phyloP scores from a whole-genome alignment of 2,888 invertebrate species.

The Platycheirus albimanus region DNA sequence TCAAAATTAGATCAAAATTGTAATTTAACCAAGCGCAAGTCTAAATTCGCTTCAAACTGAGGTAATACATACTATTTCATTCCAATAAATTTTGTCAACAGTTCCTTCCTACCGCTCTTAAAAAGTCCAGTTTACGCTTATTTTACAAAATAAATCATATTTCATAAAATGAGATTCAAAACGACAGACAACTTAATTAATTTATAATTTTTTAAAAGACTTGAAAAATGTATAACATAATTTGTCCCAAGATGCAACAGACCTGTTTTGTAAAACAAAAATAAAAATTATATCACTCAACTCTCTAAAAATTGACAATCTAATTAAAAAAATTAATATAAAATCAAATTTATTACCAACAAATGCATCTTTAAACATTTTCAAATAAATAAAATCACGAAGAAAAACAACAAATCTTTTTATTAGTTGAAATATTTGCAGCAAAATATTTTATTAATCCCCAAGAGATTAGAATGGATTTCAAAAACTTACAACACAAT shows the following conservation, averaged over 20 bases:
- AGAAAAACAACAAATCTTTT: background rate
- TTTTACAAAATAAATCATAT: too few relatives aligned
- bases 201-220: too few relatives aligned
- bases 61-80: too few relatives aligned
- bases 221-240: too few relatives aligned
- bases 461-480: background rate
- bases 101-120: too few relatives aligned
- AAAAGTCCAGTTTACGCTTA: too few relatives aligned
- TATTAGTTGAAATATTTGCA: slow-evolving; percentile 25
- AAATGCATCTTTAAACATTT: background rate
- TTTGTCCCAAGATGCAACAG: slow-evolving; percentile 5
- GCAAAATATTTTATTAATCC: slow-evolving; percentile 2
- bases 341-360: slow-evolving; percentile 11
- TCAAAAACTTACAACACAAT: background rate
- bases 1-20: too few relatives aligned
- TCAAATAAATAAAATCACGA: background rate
- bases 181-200: too few relatives aligned
- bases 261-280: background rate
- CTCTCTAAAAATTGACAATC: background rate
- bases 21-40: too few relatives aligned
- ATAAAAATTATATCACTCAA: background rate
- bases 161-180: too few relatives aligned
- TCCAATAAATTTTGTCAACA: too few relatives aligned
- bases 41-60: too few relatives aligned
- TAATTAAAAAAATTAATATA: slow-evolving; percentile 2